Percentiles rank a stretch among this genome's conserved stretches.
Evolutionary conservation across 2,113 vertebrate species (phyloP).

Genomic region (Phalacrocorax brasilianus): DNA sequence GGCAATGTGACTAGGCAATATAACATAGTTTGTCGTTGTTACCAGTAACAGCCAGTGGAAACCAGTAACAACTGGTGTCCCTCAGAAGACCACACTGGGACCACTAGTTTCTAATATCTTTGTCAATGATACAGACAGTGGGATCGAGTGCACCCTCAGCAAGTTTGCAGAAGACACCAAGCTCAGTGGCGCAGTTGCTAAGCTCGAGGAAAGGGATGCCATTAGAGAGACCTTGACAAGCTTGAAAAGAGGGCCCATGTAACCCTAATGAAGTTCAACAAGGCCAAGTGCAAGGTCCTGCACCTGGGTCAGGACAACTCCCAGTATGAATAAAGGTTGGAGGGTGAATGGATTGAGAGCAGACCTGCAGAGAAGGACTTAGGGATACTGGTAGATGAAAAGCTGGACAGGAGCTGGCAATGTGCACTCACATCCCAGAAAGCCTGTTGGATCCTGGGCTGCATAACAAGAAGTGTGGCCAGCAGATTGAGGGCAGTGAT

Average conservation of each 20-base stretch:
- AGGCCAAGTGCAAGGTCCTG: neutral
- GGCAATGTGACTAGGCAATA: neutral
- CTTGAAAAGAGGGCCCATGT: neutral
- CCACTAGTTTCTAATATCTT: neutral
- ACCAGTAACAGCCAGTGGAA: neutral
- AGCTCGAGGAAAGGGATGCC: neutral
- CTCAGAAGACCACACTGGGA: neutral
- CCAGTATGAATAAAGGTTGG: fast-evolving
- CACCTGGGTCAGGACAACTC: neutral
- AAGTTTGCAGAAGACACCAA: neutral
- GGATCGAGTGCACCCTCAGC: neutral
- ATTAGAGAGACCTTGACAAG: neutral
- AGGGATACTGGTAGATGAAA: neutral
- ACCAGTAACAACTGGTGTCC: neutral
- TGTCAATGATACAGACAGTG: neutral
- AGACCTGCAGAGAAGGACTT: neutral
- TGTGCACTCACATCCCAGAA: neutral
- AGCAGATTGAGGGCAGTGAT: neutral
- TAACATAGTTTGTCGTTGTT: neutral
- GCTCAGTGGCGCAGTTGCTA: neutral
- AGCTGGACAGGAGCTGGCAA: neutral
- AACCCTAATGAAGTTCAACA: neutral
- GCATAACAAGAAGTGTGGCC: neutral
- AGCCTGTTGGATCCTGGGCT: fast-evolving
- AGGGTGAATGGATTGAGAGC: neutral